Conservation (phyloP, 2,113 vertebrate species). For the Rhabdornis inornatus region DNA sequence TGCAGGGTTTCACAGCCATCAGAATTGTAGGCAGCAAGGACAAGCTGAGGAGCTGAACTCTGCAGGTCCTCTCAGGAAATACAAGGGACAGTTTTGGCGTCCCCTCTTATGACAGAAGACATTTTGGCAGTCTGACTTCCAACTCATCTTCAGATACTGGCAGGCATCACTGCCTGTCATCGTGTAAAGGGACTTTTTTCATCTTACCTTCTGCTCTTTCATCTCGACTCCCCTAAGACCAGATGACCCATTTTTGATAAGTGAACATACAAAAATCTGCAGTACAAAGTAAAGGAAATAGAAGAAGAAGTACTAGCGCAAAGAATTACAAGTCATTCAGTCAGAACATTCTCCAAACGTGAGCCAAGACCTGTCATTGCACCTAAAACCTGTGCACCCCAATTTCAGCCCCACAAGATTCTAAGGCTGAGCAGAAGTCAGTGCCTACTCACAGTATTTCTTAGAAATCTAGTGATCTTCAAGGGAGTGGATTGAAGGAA, state of each 20-base stretch:
- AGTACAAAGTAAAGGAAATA: not conserved
- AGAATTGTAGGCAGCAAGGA: not conserved
- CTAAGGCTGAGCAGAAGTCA: not conserved
- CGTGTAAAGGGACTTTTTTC: not conserved
- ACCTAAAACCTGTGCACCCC: not conserved
- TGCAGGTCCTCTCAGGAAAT: not conserved
- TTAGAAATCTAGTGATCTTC: not conserved
- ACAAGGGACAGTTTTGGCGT: not conserved
- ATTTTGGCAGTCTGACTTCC: not conserved
- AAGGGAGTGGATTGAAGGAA: not conserved
- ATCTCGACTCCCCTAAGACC: not conserved
- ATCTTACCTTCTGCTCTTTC: not conserved
- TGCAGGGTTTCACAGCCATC: fast-evolving
- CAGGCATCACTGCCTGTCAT: not conserved
- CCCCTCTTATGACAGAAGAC: not conserved
- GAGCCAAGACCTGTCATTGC: not conserved
- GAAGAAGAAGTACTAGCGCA: not conserved
- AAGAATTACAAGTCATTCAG: not conserved
- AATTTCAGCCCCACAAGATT: not conserved
- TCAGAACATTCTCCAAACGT: not conserved
- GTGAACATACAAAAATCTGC: not conserved
- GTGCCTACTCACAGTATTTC: not conserved
- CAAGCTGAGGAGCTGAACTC: not conserved
- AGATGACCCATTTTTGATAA: not conserved
- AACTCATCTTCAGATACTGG: not conserved